Evolutionary conservation across 2,797 vertebrate genomes (phyloP).

Genomic region (Sylvilagus floridanus): DNA sequence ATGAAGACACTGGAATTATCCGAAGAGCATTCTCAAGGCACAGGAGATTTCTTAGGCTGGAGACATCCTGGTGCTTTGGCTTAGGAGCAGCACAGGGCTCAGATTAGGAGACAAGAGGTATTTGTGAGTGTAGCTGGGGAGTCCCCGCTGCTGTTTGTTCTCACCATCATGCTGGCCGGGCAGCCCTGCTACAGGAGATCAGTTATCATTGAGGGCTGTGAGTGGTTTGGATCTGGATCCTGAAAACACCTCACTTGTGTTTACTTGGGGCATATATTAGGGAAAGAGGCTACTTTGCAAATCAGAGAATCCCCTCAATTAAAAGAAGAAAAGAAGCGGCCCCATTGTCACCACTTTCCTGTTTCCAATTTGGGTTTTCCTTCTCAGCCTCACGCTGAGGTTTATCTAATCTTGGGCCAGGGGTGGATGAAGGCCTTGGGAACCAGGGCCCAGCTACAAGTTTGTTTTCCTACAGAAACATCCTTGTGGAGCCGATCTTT

Average conservation of each 20-base stretch:
- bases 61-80: constrained; percentile 47
- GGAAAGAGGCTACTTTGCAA: not conserved
- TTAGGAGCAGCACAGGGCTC: not conserved
- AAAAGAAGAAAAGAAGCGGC: not conserved
- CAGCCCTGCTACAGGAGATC: not conserved
- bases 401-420: constrained; percentile 2
- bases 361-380: not conserved
- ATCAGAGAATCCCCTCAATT: not conserved
- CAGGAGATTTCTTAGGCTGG: constrained; percentile 50
- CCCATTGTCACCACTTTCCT: not conserved
- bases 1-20: constrained; percentile 49
- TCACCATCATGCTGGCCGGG: not conserved
- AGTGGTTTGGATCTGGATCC: not conserved
- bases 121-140: too few species aligned
- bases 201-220: not conserved
- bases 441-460: not conserved
- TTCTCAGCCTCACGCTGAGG: not conserved
- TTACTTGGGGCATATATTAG: not conserved
- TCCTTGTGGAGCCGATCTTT: not conserved
- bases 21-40: constrained; percentile 5
- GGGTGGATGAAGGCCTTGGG: not conserved
- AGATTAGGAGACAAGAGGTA: not conserved
- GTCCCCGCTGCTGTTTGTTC: not conserved
- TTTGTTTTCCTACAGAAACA: constrained; percentile 9
- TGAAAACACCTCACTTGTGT: not conserved